Evolutionary conservation across 30 jellyfish, hydroid and myxozoan species (phyloP).

Genomic region (Phacellophora camtschatica): DNA sequence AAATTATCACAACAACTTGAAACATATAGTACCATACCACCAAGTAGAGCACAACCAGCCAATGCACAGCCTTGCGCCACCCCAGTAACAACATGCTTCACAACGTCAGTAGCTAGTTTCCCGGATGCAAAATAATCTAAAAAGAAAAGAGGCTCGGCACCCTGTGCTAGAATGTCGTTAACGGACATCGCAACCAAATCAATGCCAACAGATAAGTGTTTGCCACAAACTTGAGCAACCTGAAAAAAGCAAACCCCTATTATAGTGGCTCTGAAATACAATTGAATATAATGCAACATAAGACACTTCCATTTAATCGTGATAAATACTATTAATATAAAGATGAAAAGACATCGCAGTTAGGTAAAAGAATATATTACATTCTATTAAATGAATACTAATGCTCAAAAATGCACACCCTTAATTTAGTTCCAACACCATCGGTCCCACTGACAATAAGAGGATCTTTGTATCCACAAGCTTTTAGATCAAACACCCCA

Average conservation of each 20-base stretch:
- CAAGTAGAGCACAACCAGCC: conserved; percentile 93
- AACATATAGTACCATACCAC: conserved; percentile 77
- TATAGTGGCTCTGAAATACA: too few relatives aligned
- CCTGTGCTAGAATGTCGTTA: conserved; percentile 89
- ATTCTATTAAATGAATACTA: too few relatives aligned
- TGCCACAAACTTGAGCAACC: conserved; percentile 41
- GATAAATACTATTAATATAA: too few relatives aligned
- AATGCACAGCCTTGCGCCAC: conserved; percentile 90
- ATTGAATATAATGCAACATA: too few relatives aligned
- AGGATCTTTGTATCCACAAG: conserved; percentile 77
- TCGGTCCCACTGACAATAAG: conserved; percentile 91
- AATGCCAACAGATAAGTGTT: conserved; percentile 84
- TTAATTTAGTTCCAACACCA: conserved; percentile 96
- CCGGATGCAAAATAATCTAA: conserved; percentile 94
- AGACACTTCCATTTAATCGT: too few relatives aligned
- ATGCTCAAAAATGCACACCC: too few relatives aligned
- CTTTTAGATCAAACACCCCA: conserved; percentile 86
- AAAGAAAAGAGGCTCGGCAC: conserved; percentile 95
- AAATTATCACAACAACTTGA: too few relatives aligned
- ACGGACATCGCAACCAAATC: conserved; percentile 98
- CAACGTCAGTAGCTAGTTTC: conserved; percentile 57
- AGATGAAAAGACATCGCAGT: too few relatives aligned
- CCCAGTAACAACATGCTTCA: conserved; percentile 89
- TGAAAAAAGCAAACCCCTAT: too few relatives aligned
- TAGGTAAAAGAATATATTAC: too few relatives aligned